These are phyloP conservation scores for Loxodonta africana DNA, from an alignment of 2,113 vertebrate genomes.

Conservation along the genomic window DNA sequence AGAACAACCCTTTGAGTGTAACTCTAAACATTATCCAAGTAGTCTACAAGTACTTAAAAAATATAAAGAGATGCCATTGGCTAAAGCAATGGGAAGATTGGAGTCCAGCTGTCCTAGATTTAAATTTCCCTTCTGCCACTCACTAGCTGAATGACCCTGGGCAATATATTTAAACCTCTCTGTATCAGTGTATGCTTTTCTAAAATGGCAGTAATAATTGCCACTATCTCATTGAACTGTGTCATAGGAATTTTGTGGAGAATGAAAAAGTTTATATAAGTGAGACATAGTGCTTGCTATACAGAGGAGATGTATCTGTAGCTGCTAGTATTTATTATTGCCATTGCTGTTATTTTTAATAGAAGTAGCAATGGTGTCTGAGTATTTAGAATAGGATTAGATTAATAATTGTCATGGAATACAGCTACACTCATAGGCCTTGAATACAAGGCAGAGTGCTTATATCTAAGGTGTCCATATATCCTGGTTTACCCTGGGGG, in stretches of 20 bases:
- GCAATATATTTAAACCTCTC: conserved; percentile 5
- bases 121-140: background rate
- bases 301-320: background rate
- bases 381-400: conserved; percentile 43
- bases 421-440: background rate
- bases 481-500: background rate
- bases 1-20: background rate
- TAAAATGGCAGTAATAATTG: background rate
- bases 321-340: background rate
- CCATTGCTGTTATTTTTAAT: background rate
- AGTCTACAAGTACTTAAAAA: background rate
- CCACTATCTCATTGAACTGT: background rate
- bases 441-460: background rate
- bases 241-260: background rate
- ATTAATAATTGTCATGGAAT: background rate
- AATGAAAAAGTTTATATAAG: background rate
- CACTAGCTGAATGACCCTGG: background rate
- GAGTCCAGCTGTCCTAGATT: background rate
- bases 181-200: background rate
- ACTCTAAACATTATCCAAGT: conserved; percentile 5
- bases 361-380: background rate
- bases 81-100: background rate
- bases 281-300: background rate
- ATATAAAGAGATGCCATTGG: background rate
- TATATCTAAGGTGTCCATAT: background rate